Percentiles rank a stretch among this genome's conserved stretches.
Conservation (phyloP, 2,113 vertebrate genomes). For the Typhlomys cinereus region DNA sequence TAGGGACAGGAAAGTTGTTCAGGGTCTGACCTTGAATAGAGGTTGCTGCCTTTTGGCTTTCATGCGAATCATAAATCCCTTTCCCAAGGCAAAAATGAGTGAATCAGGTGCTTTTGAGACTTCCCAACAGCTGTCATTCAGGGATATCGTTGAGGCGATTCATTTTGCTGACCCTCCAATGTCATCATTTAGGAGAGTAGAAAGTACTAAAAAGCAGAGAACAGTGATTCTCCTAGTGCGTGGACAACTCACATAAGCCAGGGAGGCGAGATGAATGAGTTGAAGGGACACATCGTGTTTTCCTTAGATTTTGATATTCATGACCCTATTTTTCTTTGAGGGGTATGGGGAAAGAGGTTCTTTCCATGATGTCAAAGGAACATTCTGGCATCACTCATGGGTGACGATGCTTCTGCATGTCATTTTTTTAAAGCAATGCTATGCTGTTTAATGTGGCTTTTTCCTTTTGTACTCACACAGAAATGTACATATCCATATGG, state of each 20-base stretch:
- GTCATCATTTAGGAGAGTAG: neutral
- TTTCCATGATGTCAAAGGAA: neutral
- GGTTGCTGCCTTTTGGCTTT: conserved; percentile 42
- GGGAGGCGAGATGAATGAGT: conserved; percentile 16
- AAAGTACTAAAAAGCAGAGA: neutral
- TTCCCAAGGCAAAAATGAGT: conserved; percentile 38
- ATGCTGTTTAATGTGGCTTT: neutral
- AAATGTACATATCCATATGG: neutral
- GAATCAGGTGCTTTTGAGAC: neutral
- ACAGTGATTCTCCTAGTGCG: neutral
- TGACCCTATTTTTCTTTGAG: neutral
- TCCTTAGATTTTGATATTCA: neutral
- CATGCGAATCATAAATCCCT: conserved; percentile 39
- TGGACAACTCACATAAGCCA: neutral
- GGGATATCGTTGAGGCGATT: neutral
- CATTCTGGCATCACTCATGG: neutral
- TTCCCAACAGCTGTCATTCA: neutral
- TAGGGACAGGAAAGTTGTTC: conserved; percentile 13
- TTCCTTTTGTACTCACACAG: neutral
- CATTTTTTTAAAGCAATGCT: neutral
- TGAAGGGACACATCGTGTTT: neutral
- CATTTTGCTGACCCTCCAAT: neutral
- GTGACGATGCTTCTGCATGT: neutral
- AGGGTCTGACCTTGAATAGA: conserved; percentile 38
- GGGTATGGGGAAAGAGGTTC: too few relatives aligned